Percentiles rank a stretch among this genome's conserved stretches.
phyloP scores from a whole-genome alignment of 2,888 invertebrate species.

The Idaea biselata region DNA sequence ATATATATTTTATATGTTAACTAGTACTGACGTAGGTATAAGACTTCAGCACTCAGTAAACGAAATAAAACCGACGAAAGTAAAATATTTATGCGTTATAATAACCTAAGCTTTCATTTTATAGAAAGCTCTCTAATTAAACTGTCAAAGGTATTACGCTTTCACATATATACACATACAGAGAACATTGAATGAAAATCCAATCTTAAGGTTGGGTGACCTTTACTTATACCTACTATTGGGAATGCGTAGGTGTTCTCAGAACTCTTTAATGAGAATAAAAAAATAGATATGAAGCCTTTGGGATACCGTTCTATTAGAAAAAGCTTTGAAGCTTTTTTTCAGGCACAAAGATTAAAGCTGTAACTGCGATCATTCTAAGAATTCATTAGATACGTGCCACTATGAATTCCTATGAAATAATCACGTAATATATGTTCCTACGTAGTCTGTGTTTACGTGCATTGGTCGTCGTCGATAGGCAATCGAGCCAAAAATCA shows the following conservation, averaged over 20 bases:
- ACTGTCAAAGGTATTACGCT: background rate
- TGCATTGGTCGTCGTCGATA: background rate
- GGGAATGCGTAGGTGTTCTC: conserved; percentile 6
- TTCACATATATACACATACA: background rate
- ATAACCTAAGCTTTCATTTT: background rate
- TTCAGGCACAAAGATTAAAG: background rate
- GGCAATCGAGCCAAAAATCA: background rate
- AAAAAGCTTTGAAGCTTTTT: background rate
- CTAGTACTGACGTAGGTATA: background rate
- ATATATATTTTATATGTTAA: background rate
- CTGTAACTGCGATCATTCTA: conserved; percentile 8
- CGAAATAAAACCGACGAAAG: background rate
- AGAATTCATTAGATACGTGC: background rate
- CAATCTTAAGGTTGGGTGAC: conserved; percentile 11
- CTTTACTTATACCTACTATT: conserved; percentile 7
- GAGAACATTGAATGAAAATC: conserved; percentile 5
- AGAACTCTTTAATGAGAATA: conserved; percentile 5
- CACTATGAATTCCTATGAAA: background rate
- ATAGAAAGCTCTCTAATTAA: background rate
- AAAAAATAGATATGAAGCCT: background rate
- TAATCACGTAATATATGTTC: background rate
- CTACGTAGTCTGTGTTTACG: conserved; percentile 10
- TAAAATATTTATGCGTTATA: background rate
- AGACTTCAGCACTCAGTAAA: background rate
- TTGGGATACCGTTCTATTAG: background rate